Base-by-base conservation (phyloP, 92 coral and sea anemone species). In the Actinernus sp. region DNA sequence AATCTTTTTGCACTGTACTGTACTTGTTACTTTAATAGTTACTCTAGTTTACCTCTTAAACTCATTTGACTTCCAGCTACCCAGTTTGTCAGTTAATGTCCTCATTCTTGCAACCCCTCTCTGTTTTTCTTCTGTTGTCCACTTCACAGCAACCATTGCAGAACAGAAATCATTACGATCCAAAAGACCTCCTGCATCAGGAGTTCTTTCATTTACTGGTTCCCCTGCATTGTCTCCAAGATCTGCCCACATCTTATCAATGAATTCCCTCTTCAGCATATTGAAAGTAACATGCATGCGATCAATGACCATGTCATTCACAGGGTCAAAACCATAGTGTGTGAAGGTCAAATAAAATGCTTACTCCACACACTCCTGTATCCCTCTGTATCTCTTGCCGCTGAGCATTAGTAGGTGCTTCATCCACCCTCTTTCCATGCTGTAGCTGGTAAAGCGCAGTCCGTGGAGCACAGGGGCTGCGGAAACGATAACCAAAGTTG, bases 221-320 rank as follows among this genome's bases (percentile, higher is more conserved):
- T 24, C 7, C 14, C 31, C 70, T 5, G 65, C 68, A 58, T 71
- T 85, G 3, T 52, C 83, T 23, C 73, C 79, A 26, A 61, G 40
- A 56, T 87, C 88, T 1, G 76, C 68, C 93, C 88, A 87, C 20
- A 87, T 33, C 53, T 87, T 81, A 11, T 69, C 76, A 12, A 74
- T 43, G 18, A 87, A 81, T 54, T 80, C 92, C 32, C 64, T 66
- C 38, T 62, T 36, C 14, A 77, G 55, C 39, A 84, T 48, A 31
- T 84, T 84, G 23, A 84, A 70, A 10, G 62, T 37, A 10, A 84
- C 44, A 32, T 84, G 90, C 90, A 84, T 77, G 22, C 85, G 31
- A 38, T 84, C 91, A 17, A 78, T 63, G 4, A 56, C 64, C 91
- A 77, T 77, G 43, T 77, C 91, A 28, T 54, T 23, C 2, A 84